Conservation (phyloP, 2,113 vertebrate species). For the Mungos mungo region DNA sequence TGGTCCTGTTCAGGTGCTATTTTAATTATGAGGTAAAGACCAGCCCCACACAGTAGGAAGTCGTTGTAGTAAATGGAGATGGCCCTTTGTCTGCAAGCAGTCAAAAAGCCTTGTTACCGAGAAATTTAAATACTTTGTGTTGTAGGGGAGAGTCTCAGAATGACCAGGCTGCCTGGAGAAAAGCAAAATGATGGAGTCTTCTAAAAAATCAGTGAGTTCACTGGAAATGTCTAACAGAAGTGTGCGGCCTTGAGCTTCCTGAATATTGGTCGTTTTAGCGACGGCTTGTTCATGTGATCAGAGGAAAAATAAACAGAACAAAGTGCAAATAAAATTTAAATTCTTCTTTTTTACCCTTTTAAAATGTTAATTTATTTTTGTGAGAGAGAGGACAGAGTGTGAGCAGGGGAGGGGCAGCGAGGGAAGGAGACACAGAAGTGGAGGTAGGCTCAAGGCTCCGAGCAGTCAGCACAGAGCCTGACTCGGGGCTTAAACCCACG, state of each 20-base stretch:
- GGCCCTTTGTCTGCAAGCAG: conserved; percentile 83
- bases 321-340: not conserved
- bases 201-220: conserved; percentile 33
- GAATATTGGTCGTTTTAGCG: not conserved
- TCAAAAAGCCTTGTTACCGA: conserved; percentile 81
- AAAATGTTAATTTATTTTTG: no score
- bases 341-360: no score
- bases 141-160: conserved; percentile 74
- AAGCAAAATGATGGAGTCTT: conserved; percentile 58
- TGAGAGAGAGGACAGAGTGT: no score
- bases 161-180: conserved; percentile 56
- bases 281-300: not conserved
- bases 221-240: not conserved
- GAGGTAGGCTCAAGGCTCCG: no score
- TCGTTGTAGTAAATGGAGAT: conserved; percentile 85
- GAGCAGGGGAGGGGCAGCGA: no score
- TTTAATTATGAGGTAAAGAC: conserved; percentile 87
- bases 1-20: conserved; percentile 86
- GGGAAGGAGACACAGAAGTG: no score
- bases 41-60: conserved; percentile 84
- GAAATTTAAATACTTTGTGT: conserved; percentile 70
- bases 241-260: not conserved
- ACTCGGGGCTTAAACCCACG: no score
- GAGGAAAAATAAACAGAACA: not conserved
- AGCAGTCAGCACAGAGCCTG: no score